Conservation (phyloP, 2,888 invertebrate genomes). For the Drosophila longiperda region DNA sequence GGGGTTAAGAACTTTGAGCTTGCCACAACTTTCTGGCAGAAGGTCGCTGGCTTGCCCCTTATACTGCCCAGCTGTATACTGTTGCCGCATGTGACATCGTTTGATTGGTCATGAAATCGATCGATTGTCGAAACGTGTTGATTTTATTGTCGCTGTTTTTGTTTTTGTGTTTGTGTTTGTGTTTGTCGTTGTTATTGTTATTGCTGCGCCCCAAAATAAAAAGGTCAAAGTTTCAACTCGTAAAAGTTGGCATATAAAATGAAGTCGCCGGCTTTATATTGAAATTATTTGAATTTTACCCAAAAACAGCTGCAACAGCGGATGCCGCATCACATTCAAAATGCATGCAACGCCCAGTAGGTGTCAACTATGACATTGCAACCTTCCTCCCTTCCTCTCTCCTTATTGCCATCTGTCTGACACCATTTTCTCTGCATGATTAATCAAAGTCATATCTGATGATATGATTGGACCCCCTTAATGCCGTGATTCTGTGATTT, state of each 20-base stretch:
- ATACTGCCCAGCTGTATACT: constrained; percentile 4
- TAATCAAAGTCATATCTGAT: constrained; percentile 48
- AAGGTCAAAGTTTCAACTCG: constrained; percentile 75
- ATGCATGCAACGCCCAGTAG: constrained; percentile 33
- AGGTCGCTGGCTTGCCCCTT: constrained; percentile 22
- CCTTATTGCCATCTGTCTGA: constrained; percentile 18
- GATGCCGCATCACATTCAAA: constrained; percentile 58
- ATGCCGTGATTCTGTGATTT: constrained; percentile 53
- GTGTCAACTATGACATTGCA: neutral
- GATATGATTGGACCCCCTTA: constrained; percentile 58
- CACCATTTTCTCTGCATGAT: constrained; percentile 46
- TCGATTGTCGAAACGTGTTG: constrained; percentile 78
- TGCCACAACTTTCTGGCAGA: constrained; percentile 70
- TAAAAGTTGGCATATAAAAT: constrained; percentile 72
- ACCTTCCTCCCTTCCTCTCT: neutral
- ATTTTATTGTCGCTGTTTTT: constrained; percentile 60
- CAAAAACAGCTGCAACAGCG: constrained; percentile 24
- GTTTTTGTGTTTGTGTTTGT: neutral
- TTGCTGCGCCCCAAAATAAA: constrained; percentile 25
- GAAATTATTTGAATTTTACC: constrained; percentile 67
- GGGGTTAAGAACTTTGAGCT: constrained; percentile 74
- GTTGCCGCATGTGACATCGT: constrained; percentile 73
- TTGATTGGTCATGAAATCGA: constrained; percentile 81
- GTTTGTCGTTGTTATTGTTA: constrained; percentile 5
- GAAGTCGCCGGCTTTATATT: constrained; percentile 54